These are phyloP conservation scores for Planococcus citri DNA, from an alignment of 1,140 invertebrate species.

Conservation along the genomic window DNA sequence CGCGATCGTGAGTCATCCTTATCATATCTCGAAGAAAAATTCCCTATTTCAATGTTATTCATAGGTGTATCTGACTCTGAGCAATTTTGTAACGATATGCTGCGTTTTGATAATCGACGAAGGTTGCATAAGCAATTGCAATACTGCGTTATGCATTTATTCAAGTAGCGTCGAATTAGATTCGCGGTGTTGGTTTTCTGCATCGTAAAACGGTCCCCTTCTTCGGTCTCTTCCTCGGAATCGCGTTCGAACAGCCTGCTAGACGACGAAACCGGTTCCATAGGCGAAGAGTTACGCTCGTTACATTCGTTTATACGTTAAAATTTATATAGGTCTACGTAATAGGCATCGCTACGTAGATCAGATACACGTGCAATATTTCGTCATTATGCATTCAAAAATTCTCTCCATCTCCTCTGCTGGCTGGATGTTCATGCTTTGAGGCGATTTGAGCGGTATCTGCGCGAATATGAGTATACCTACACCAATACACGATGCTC, in stretches of 20 bases:
- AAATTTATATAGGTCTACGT: slow-evolving; percentile 1
- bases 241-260: neutral
- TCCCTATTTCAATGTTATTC: neutral
- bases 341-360: neutral
- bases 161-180: too few relatives aligned
- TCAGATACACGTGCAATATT: neutral
- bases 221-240: neutral
- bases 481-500: neutral
- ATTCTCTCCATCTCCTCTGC: too few relatives aligned
- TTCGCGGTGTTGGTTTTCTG: neutral
- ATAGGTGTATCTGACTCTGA: too few relatives aligned
- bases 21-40: neutral
- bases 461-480: neutral
- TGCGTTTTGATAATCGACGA: too few relatives aligned
- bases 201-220: neutral
- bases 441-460: too few relatives aligned
- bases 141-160: too few relatives aligned
- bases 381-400: neutral
- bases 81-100: too few relatives aligned
- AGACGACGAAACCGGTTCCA: neutral
- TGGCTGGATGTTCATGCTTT: too few relatives aligned
- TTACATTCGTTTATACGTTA: neutral
- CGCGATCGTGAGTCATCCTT: neutral
- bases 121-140: too few relatives aligned
- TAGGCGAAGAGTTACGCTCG: neutral